Conservation (phyloP, 2,113 vertebrate genomes). For the Boleophthalmus pectinirostris region DNA sequence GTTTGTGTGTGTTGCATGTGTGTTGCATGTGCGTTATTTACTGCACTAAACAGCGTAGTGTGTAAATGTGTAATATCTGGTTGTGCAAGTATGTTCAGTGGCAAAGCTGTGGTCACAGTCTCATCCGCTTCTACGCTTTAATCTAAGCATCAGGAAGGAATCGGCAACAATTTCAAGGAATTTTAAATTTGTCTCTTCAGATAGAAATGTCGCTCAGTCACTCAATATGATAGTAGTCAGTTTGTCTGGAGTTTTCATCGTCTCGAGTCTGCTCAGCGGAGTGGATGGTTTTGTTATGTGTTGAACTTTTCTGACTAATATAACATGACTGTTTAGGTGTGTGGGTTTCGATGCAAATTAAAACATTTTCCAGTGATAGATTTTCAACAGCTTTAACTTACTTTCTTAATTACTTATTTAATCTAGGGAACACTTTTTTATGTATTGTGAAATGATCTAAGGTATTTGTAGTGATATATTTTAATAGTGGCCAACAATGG, state of each 20-base stretch:
- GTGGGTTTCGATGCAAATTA: background rate
- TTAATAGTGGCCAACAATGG: background rate
- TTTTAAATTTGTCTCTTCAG: conserved; percentile 46
- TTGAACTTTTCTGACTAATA: background rate
- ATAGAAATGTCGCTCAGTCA: background rate
- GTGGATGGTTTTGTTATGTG: background rate
- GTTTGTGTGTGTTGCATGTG: background rate
- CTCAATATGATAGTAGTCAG: background rate
- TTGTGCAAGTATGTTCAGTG: conserved; percentile 69
- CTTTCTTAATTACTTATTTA: no score
- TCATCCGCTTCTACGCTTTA: conserved; percentile 64
- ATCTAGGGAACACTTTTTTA: background rate
- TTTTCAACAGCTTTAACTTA: background rate
- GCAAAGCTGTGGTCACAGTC: conserved; percentile 64
- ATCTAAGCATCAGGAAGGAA: conserved; percentile 63
- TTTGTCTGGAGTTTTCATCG: background rate
- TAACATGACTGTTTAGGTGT: background rate
- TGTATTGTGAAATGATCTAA: background rate
- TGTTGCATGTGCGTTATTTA: conserved; percentile 43
- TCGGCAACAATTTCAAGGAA: conserved; percentile 62
- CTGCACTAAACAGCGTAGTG: conserved; percentile 53
- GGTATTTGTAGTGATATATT: background rate
- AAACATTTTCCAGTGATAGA: background rate
- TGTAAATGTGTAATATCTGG: conserved; percentile 50
- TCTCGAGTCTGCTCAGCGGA: background rate